phyloP scores from a whole-genome alignment of 2,888 invertebrate species.

The Spilosoma lubricipeda region DNA sequence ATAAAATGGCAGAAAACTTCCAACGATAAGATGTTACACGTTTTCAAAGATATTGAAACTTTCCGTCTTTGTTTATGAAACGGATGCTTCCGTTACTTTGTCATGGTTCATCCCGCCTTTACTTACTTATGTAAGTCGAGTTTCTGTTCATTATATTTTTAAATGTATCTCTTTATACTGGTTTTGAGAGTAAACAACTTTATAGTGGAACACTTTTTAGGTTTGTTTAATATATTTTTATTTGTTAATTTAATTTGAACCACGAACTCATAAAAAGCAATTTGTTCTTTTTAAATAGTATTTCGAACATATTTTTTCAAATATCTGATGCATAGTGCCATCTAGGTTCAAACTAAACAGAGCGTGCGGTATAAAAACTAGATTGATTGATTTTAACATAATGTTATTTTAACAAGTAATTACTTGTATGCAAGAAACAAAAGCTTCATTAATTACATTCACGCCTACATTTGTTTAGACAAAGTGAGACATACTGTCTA shows the following conservation, averaged over 20 bases:
- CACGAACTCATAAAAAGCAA: too few species aligned
- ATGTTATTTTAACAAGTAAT: too few species aligned
- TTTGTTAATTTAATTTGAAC: too few species aligned
- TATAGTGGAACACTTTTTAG: not conserved
- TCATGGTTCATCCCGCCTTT: conserved; percentile 1
- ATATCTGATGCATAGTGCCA: too few species aligned
- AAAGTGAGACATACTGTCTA: too few species aligned
- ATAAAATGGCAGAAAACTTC: conserved; percentile 36
- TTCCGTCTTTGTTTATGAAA: conserved; percentile 35
- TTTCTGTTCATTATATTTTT: not conserved
- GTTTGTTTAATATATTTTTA: too few species aligned
- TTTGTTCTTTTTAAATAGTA: too few species aligned
- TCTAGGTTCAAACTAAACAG: too few species aligned
- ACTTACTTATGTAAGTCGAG: not conserved
- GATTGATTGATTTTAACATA: too few species aligned
- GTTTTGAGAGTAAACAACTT: not conserved
- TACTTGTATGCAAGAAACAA: not conserved
- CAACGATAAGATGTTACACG: conserved; percentile 35
- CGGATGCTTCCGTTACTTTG: conserved; percentile 1
- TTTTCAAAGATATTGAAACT: conserved; percentile 46
- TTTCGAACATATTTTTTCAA: too few species aligned
- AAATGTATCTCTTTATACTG: not conserved
- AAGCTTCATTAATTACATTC: conserved; percentile 3
- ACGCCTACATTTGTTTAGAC: conserved; percentile 8
- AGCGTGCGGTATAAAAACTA: too few species aligned